These are phyloP conservation scores for Cyrtodaria siliqua DNA, from an alignment of 2,888 invertebrate genomes.

Conservation along the genomic window DNA sequence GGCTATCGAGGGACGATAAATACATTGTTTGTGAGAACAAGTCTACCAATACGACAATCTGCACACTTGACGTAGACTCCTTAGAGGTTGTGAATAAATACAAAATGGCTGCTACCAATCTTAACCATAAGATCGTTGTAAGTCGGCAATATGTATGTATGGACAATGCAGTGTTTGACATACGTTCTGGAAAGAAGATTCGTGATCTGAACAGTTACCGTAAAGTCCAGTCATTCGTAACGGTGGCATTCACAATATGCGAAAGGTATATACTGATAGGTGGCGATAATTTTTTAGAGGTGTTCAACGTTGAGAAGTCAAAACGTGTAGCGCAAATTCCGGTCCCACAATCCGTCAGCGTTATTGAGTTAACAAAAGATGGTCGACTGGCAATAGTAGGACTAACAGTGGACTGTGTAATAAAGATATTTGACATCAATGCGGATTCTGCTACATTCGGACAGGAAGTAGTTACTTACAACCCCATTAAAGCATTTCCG, in stretches of 20 bases:
- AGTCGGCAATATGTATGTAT: constrained; percentile 49
- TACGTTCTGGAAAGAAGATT: constrained; percentile 54
- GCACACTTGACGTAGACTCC: constrained; percentile 43
- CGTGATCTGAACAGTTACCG: constrained; percentile 57
- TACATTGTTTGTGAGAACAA: constrained; percentile 49
- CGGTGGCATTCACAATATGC: constrained; percentile 47
- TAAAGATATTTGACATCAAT: constrained; percentile 62
- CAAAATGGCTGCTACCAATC: constrained; percentile 30
- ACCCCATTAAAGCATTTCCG: constrained; percentile 47
- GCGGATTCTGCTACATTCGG: constrained; percentile 54
- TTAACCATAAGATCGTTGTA: constrained; percentile 46
- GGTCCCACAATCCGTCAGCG: constrained; percentile 60
- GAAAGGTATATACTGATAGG: constrained; percentile 60
- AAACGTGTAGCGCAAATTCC: constrained; percentile 47
- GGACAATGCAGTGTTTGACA: constrained; percentile 61
- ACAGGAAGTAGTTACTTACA: constrained; percentile 51
- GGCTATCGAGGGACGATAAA: constrained; percentile 40
- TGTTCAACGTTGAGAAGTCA: constrained; percentile 45
- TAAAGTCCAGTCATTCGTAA: constrained; percentile 46
- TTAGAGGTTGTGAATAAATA: constrained; percentile 42
- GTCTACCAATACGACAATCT: constrained; percentile 23
- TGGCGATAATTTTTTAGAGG: constrained; percentile 35
- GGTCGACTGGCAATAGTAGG: constrained; percentile 69
- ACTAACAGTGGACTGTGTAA: constrained; percentile 68
- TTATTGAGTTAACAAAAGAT: constrained; percentile 66